Evolutionary conservation across 2,888 invertebrate genomes (phyloP).

Genomic region (Parthenolecanium corni): DNA sequence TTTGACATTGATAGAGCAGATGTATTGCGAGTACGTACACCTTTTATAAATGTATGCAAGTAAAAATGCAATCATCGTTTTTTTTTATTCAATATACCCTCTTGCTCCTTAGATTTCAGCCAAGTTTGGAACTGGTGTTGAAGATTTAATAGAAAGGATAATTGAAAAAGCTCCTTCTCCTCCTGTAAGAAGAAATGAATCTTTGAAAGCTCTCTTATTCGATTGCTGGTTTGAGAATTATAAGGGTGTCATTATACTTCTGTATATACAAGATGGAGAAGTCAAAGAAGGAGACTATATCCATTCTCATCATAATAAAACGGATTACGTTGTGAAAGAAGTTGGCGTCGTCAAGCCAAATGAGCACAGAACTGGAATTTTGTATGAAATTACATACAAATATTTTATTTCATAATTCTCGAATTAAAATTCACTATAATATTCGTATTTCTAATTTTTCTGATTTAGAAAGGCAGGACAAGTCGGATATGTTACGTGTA

Average conservation of each 20-base stretch:
- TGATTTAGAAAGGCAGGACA: conserved; percentile 65
- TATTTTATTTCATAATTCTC: conserved; percentile 3
- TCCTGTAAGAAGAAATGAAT: conserved; percentile 44
- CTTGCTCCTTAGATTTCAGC: conserved; percentile 61
- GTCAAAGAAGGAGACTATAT: conserved; percentile 64
- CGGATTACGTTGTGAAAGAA: conserved; percentile 64
- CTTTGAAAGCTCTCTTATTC: conserved; percentile 72
- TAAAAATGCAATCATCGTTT: not conserved
- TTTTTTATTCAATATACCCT: not conserved
- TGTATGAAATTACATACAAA: conserved; percentile 44
- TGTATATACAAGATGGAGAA: conserved; percentile 65
- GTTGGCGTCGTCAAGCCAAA: conserved; percentile 69
- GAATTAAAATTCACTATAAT: too few species aligned
- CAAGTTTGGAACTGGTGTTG: conserved; percentile 75
- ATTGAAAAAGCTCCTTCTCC: conserved; percentile 70
- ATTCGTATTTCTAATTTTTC: not conserved
- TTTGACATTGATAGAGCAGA: conserved; percentile 66
- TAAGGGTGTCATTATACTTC: conserved; percentile 64
- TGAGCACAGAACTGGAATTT: conserved; percentile 50
- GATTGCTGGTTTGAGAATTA: conserved; percentile 83
- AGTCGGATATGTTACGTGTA: conserved; percentile 77
- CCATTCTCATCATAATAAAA: conserved; percentile 54
- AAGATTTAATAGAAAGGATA: conserved; percentile 62
- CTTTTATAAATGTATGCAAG: not conserved
- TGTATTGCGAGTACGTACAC: conserved; percentile 54